Percentiles rank a stretch among this genome's conserved stretches.
Evolutionary conservation across 2,797 vertebrate genomes (phyloP).

Genomic region (Acanthurus leucopareius): DNA sequence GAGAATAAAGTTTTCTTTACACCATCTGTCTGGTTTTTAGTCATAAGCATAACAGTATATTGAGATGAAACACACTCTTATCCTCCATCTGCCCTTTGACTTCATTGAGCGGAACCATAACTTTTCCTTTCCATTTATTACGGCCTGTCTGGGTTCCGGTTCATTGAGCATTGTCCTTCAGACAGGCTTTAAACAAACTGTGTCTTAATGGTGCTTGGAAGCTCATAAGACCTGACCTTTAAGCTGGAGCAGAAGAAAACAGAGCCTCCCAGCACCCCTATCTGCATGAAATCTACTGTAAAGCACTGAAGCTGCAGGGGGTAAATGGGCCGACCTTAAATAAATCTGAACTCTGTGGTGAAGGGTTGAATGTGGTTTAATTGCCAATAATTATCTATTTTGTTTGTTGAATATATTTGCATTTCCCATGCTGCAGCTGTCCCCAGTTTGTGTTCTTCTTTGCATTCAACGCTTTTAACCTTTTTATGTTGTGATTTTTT

Average conservation of each 20-base stretch:
- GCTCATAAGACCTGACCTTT: slow-evolving; percentile 80
- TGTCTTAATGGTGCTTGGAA: slow-evolving; percentile 72
- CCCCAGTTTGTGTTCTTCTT: background rate
- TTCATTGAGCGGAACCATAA: slow-evolving; percentile 81
- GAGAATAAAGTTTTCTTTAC: slow-evolving; percentile 37
- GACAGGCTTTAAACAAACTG: slow-evolving; percentile 77
- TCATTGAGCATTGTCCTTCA: slow-evolving; percentile 78
- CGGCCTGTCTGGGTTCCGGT: slow-evolving; percentile 64
- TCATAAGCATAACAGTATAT: slow-evolving; percentile 46
- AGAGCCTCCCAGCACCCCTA: slow-evolving; percentile 23
- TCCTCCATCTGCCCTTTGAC: slow-evolving; percentile 79
- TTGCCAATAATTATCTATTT: slow-evolving; percentile 21
- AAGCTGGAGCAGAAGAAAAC: slow-evolving; percentile 69
- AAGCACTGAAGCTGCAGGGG: slow-evolving; percentile 46
- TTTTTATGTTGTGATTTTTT: background rate
- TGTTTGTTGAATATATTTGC: slow-evolving; percentile 16
- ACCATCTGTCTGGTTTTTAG: slow-evolving; percentile 30
- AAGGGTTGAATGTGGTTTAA: slow-evolving; percentile 38
- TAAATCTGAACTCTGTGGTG: slow-evolving; percentile 35
- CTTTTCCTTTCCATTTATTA: slow-evolving; percentile 78
- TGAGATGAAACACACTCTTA: slow-evolving; percentile 62
- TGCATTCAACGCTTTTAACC: background rate
- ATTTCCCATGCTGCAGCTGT: background rate
- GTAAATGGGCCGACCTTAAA: slow-evolving; percentile 37
- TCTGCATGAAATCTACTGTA: slow-evolving; percentile 71